phyloP scores from a whole-genome alignment of 2,888 invertebrate genomes.

The Embidobia sp. region DNA sequence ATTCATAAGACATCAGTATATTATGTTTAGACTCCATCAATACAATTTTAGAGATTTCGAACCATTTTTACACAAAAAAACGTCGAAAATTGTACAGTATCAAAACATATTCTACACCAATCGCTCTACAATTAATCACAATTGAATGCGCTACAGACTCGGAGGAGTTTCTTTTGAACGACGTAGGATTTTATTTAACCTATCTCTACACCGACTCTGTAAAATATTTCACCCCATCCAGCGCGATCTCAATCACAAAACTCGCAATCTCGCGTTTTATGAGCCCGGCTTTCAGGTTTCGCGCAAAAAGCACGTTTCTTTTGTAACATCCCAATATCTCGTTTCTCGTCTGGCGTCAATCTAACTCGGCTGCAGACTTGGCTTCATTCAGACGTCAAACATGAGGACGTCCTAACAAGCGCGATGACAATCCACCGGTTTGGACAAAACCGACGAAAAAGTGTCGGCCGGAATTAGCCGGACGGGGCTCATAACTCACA shows the following conservation, averaged over 20 bases:
- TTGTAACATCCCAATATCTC: constrained; percentile 15
- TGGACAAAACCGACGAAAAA: constrained; percentile 16
- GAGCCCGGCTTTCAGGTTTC: neutral
- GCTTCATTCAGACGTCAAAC: constrained; percentile 30
- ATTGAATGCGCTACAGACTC: too few relatives aligned
- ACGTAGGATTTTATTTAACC: too few relatives aligned
- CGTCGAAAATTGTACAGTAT: too few relatives aligned
- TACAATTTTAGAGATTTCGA: too few relatives aligned
- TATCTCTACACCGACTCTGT: too few relatives aligned
- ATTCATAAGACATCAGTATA: too few relatives aligned
- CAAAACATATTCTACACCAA: too few relatives aligned
- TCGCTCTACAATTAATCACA: too few relatives aligned
- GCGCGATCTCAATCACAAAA: constrained; percentile 16
- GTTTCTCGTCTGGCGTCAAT: constrained; percentile 23
- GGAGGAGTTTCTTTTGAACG: too few relatives aligned
- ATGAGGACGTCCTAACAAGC: constrained; percentile 19
- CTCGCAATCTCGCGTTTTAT: constrained; percentile 13
- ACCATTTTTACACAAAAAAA: too few relatives aligned
- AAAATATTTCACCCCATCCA: constrained; percentile 8
- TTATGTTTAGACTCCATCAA: too few relatives aligned
- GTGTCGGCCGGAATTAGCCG: constrained; percentile 15
- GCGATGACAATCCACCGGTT: constrained; percentile 9
- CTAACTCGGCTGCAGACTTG: constrained; percentile 27
- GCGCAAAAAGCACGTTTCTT: constrained; percentile 15
- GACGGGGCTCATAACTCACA: constrained; percentile 29